phyloP scores from a whole-genome alignment of 2,797 vertebrate genomes.

The Paguma larvata region DNA sequence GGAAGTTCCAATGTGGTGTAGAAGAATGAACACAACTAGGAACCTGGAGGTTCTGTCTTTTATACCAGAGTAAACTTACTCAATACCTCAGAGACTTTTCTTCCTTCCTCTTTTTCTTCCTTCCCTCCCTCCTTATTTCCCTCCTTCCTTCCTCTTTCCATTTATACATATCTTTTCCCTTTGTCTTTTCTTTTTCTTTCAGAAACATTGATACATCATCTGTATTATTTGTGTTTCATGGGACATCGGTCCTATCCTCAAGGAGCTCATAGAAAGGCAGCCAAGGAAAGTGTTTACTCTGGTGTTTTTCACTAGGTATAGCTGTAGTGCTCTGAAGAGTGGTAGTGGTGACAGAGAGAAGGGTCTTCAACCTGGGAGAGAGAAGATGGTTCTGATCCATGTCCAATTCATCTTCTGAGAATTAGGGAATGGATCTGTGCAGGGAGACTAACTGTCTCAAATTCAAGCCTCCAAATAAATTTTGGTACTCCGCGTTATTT shows the following conservation, averaged over 20 bases:
- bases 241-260: background rate
- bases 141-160: background rate
- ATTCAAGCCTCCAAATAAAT: background rate
- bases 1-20: background rate
- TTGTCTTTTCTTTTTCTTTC: background rate
- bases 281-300: background rate
- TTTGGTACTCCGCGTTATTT: background rate
- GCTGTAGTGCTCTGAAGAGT: background rate
- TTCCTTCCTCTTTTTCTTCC: background rate
- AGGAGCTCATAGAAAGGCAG: background rate
- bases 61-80: background rate
- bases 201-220: background rate
- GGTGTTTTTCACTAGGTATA: background rate
- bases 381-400: background rate
- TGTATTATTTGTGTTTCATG: background rate
- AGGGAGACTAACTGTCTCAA: background rate
- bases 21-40: background rate
- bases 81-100: background rate
- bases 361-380: background rate
- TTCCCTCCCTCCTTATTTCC: background rate
- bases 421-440: background rate
- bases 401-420: background rate
- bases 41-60: background rate
- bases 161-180: background rate
- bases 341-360: background rate